Conservation (phyloP, 1,140 invertebrate species). For the Aporrectodea caliginosa region DNA sequence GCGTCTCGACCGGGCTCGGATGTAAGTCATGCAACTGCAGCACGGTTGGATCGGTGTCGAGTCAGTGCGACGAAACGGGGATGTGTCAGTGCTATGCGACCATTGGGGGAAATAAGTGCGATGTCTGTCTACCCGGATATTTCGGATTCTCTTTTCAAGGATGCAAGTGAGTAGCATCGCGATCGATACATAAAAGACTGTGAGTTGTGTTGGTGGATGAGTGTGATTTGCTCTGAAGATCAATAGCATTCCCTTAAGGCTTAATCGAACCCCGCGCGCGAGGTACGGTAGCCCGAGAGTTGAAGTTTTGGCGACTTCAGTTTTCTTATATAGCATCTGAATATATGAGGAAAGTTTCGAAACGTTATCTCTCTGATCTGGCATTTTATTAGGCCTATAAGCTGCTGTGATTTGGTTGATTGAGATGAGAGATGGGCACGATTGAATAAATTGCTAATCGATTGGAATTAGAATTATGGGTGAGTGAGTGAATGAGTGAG, state of each 20-base stretch:
- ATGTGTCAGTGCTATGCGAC: conserved; percentile 78
- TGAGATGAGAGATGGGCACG: too few species aligned
- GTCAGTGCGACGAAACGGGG: conserved; percentile 72
- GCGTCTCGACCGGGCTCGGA: conserved; percentile 26
- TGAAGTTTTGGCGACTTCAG: neutral
- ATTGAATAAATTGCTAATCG: too few species aligned
- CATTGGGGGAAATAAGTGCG: conserved; percentile 74
- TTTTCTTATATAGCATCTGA: neutral
- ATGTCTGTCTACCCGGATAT: conserved; percentile 71
- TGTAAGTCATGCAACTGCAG: conserved; percentile 71
- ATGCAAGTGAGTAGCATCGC: conserved; percentile 59
- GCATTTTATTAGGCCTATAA: too few species aligned
- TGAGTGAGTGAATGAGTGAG: too few species aligned
- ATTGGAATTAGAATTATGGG: too few species aligned
- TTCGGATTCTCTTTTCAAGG: conserved; percentile 76
- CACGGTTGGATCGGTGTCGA: conserved; percentile 66
- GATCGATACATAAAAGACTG: neutral
- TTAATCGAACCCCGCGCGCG: neutral
- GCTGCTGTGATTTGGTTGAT: too few species aligned
- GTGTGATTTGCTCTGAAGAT: neutral
- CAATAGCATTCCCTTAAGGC: neutral
- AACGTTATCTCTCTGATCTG: too few species aligned
- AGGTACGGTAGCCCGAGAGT: neutral
- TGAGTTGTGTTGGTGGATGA: neutral
- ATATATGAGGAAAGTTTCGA: neutral